Conservation (phyloP, 1,140 invertebrate genomes). For the Aphaenogaster floridana region DNA sequence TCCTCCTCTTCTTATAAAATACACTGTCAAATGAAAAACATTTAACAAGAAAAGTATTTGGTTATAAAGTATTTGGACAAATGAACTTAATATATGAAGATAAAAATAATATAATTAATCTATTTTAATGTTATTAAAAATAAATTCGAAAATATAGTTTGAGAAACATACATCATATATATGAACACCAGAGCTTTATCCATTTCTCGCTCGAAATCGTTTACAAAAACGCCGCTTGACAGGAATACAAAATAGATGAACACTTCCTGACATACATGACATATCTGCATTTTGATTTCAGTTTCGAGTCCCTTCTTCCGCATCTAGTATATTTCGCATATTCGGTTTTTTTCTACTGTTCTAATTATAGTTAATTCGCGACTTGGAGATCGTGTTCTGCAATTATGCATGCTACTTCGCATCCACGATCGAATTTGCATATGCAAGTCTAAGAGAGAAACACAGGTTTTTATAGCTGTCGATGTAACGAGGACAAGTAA, state of each 20-base stretch:
- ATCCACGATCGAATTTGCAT: background rate
- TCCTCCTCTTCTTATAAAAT: conserved; percentile 23
- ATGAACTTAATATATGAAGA: background rate
- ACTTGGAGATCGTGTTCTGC: conserved; percentile 24
- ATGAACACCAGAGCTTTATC: background rate
- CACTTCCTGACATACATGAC: background rate
- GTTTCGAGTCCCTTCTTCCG: conserved; percentile 2
- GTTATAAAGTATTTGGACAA: background rate
- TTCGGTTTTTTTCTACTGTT: conserved; percentile 20
- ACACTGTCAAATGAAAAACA: background rate
- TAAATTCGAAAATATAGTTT: background rate
- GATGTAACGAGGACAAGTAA: conserved; percentile 35
- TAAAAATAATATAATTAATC: conserved; percentile 11
- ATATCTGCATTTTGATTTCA: conserved; percentile 35
- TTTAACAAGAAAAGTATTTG: background rate
- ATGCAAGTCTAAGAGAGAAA: background rate
- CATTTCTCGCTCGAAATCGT: background rate
- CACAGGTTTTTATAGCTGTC: conserved; percentile 24
- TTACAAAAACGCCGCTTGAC: background rate
- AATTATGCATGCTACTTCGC: conserved; percentile 1
- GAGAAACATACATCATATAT: background rate
- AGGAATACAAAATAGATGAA: conserved; percentile 6
- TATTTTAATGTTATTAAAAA: conserved; percentile 5
- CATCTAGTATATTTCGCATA: background rate
- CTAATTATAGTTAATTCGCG: background rate